Evolutionary conservation across 2,888 invertebrate species (phyloP).

Genomic region (Anoncus sp.): DNA sequence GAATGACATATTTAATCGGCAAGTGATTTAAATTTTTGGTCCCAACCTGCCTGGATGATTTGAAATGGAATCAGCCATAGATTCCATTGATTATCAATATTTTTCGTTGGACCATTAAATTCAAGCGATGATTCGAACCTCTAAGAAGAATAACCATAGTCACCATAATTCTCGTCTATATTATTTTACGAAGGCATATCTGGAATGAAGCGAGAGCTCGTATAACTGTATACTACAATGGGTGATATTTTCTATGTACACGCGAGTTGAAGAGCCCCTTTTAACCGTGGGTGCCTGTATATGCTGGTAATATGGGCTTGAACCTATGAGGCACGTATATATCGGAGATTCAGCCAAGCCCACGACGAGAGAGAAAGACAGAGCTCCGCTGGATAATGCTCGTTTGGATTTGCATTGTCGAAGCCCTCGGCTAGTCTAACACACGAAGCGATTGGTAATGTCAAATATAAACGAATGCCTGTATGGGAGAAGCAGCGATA

Average conservation of each 20-base stretch:
- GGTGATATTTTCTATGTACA: not conserved
- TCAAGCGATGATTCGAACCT: not conserved
- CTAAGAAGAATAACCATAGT: not conserved
- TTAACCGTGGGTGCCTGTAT: constrained; percentile 16
- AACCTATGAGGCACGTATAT: constrained; percentile 31
- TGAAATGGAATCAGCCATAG: too few relatives aligned
- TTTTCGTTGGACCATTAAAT: too few relatives aligned
- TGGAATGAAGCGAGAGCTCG: constrained; percentile 10
- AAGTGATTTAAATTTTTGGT: too few relatives aligned
- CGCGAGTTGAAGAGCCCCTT: constrained; percentile 12
- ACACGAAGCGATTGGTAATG: constrained; percentile 21
- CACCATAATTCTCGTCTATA: constrained; percentile 13
- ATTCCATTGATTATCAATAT: too few relatives aligned
- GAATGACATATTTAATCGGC: too few relatives aligned
- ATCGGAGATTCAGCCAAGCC: constrained; percentile 41
- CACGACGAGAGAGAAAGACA: constrained; percentile 38
- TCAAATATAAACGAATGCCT: constrained; percentile 19
- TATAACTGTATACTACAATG: constrained; percentile 48
- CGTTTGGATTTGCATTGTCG: constrained; percentile 42
- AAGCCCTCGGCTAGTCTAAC: not conserved
- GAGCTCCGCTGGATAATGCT: constrained; percentile 19
- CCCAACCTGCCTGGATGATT: too few relatives aligned
- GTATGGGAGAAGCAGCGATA: not conserved
- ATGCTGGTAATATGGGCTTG: constrained; percentile 15
- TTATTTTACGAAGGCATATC: constrained; percentile 35